Base-by-base conservation (phyloP, 2,113 vertebrate genomes). In the Salvelinus namaycush region DNA sequence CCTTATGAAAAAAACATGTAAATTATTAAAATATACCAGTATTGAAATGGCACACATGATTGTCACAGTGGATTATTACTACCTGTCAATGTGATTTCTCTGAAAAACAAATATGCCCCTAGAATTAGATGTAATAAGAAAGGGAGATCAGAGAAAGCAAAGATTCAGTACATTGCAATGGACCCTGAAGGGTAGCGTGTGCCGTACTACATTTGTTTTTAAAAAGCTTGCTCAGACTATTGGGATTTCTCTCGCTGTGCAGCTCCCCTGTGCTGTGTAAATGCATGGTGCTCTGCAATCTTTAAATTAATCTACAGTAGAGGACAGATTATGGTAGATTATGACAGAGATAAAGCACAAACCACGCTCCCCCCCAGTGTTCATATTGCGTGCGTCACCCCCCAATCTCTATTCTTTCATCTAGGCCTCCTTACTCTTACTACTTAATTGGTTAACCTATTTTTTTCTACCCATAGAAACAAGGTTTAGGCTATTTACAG, bases 241-340 rank as follows among this genome's bases (percentile, higher is more conserved):
- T 76, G 76, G 68, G 78, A 80, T 79, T 80, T 76, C 76, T 13
- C 54, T 22, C 70, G 76, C 71, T 59, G 68, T 48, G 76, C 39
- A 74, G 67, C 71, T 72, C 49, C 27, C 44, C 77, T 72, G 69
- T 68, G 67, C 62, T 26, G 66, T 78, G 74, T 70, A 75, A 84
- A 86, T 75, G 82, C 77, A 86, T 83, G 65, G 80, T 77, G 54
- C 80, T 72, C 75, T 29, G 22, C 81, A 84, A 92, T 91, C 89
- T 90, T 91, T 91, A 91, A 92, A 89, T 92, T 79, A 89, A 93
- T 92, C 89, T 89, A 77, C 83, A 83, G 75, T 83, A 75, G 73
- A 83, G 81, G 82, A 83, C 79, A 88, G 86, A 85, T 91, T 80
- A 86, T 81, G 69, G 83, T 66, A 70, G 88, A 90, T 88, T 79